Conservation (phyloP, 2,797 vertebrate species). For the Coranthus polyacanthus region DNA sequence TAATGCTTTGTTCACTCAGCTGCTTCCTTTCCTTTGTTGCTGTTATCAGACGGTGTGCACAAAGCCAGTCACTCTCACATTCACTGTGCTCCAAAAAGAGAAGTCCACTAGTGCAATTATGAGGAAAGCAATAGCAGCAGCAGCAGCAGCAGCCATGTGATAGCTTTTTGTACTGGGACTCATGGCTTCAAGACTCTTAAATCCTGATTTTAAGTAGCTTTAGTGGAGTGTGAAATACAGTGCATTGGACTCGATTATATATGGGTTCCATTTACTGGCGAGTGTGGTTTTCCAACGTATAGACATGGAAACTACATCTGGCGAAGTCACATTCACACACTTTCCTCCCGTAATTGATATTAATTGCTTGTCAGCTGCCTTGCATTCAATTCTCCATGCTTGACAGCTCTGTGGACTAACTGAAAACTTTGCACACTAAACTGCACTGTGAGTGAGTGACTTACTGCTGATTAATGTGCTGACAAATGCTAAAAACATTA, state of each 20-base stretch:
- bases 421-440: conserved; percentile 49
- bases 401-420: conserved; percentile 67
- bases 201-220: conserved; percentile 64
- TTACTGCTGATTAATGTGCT: conserved; percentile 33
- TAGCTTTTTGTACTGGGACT: conserved; percentile 53
- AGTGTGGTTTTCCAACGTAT: conserved; percentile 38
- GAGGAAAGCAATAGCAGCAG: conserved; percentile 40
- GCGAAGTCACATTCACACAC: conserved; percentile 79
- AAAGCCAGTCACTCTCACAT: conserved; percentile 63
- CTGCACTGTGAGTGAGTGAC: conserved; percentile 29
- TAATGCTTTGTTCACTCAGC: conserved; percentile 73
- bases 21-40: conserved; percentile 72
- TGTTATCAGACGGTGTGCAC: conserved; percentile 66
- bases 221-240: conserved; percentile 77
- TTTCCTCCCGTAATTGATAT: conserved; percentile 83
- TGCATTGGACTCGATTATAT: conserved; percentile 63
- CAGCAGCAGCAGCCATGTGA: conserved; percentile 31
- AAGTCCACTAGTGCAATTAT: conserved; percentile 65
- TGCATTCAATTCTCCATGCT: conserved; percentile 65
- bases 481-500: conserved; percentile 12
- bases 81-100: conserved; percentile 39
- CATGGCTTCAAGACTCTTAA: conserved; percentile 51
- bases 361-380: conserved; percentile 81
- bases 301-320: conserved; percentile 34
- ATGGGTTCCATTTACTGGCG: conserved; percentile 48